phyloP scores from a whole-genome alignment of 2,797 vertebrate species.

The Borostomias antarcticus region DNA sequence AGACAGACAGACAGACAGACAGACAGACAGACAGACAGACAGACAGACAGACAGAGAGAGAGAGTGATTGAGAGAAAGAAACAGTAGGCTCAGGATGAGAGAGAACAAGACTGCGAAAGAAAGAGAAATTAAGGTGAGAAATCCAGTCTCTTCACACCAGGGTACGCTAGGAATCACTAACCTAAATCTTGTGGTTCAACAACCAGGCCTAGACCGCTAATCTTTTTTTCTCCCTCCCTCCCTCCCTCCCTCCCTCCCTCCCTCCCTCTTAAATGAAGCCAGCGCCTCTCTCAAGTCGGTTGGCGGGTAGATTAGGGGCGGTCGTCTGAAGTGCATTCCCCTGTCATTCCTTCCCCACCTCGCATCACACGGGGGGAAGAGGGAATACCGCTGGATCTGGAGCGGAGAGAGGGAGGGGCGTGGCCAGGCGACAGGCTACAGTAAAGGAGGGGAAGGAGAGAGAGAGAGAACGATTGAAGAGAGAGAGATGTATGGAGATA shows the following conservation, averaged over 20 bases:
- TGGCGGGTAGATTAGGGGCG: neutral
- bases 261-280: neutral
- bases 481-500: neutral
- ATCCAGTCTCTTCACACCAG: neutral
- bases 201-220: neutral
- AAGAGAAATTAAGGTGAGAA: neutral
- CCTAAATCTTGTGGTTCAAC: neutral
- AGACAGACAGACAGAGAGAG: neutral
- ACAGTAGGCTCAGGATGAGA: neutral
- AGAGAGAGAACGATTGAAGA: neutral
- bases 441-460: neutral
- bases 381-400: neutral
- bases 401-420: neutral
- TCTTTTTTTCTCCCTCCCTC: too few species aligned
- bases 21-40: neutral
- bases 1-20: neutral
- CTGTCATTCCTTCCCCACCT: neutral
- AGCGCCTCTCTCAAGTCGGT: neutral
- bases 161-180: neutral
- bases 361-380: neutral
- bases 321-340: conserved; percentile 5
- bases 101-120: neutral
- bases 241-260: neutral
- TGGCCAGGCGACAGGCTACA: neutral
- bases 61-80: neutral